Conservation (phyloP, 1,140 invertebrate genomes). For the Schlechtendalia chinensis region DNA sequence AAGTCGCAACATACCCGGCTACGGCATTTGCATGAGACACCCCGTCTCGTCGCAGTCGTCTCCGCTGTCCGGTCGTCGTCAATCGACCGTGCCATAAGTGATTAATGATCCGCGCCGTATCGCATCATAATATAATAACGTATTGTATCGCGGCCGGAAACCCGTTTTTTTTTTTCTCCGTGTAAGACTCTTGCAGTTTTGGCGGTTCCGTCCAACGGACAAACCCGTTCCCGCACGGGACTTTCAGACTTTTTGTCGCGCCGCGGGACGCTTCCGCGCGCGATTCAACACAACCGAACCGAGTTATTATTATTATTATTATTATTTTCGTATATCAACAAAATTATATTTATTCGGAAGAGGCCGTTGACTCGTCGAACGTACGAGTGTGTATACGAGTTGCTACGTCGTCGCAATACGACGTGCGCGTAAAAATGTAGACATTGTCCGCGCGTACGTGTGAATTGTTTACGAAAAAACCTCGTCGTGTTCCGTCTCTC, state of each 20-base stretch:
- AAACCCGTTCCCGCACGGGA: neutral
- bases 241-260: too few species aligned
- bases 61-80: neutral
- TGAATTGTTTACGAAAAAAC: slow-evolving; percentile 15
- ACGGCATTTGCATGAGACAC: neutral
- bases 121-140: too few species aligned
- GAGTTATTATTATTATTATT: too few species aligned
- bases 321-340: too few species aligned
- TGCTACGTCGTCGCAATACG: neutral
- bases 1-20: neutral
- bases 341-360: too few species aligned
- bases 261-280: too few species aligned
- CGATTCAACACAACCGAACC: too few species aligned
- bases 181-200: neutral
- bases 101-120: neutral
- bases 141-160: too few species aligned
- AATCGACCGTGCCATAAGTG: neutral
- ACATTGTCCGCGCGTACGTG: neutral
- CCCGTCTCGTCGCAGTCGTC: neutral
- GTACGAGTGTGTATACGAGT: too few species aligned
- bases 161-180: neutral
- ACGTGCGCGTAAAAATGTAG: too few species aligned
- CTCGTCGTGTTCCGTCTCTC: slow-evolving; percentile 1
- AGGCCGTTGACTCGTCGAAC: neutral
- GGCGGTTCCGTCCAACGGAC: neutral